phyloP scores from a whole-genome alignment of 2,797 vertebrate genomes.

The Masticophis lateralis region DNA sequence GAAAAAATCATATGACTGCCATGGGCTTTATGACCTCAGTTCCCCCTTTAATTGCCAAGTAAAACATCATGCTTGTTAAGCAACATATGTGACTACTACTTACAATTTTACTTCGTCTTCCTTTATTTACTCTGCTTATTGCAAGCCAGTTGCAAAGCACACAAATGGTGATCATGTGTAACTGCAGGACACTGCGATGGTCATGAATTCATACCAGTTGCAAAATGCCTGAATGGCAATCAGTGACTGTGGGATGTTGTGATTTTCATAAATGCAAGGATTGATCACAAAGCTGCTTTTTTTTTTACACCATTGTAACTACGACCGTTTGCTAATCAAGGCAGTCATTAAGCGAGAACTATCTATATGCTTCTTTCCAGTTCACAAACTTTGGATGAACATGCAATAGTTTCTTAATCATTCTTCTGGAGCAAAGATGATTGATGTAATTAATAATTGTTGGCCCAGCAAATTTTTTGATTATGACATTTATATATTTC shows the following conservation, averaged over 20 bases:
- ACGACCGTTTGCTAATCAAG: not conserved
- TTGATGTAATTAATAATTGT: not conserved
- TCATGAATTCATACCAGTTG: not conserved
- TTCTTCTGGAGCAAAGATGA: constrained; percentile 71
- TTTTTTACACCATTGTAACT: not conserved
- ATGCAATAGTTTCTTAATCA: constrained; percentile 72
- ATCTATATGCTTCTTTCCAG: constrained; percentile 50
- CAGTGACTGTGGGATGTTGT: not conserved
- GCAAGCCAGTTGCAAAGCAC: not conserved
- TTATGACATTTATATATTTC: not conserved
- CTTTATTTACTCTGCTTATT: not conserved
- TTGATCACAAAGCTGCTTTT: not conserved
- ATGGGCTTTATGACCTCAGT: not conserved
- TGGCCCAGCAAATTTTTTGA: not conserved
- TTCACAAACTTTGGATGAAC: constrained; percentile 50
- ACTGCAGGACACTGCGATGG: not conserved
- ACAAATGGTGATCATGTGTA: not conserved
- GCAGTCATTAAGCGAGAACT: not conserved
- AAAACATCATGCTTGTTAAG: not conserved
- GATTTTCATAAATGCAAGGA: not conserved
- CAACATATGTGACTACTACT: not conserved
- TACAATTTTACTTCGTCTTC: not conserved
- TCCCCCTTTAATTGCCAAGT: not conserved
- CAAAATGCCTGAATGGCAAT: not conserved
- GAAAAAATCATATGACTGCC: not conserved